Evolutionary conservation across 2,797 vertebrate species (phyloP).

Genomic region (Leptoclinus maculatus): DNA sequence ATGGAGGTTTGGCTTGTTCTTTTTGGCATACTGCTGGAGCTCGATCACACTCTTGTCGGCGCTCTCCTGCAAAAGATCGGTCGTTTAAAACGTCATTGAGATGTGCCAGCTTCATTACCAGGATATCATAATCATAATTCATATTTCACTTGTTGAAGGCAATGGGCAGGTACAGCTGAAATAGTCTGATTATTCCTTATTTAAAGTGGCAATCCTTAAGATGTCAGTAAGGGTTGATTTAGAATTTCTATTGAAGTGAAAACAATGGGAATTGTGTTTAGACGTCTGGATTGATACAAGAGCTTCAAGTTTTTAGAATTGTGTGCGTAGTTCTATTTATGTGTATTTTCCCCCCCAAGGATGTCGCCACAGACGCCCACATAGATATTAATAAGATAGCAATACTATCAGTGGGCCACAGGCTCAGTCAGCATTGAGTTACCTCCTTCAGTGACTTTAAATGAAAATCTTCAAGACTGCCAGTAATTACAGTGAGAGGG

Average conservation of each 20-base stretch:
- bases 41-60: conserved; percentile 98
- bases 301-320: background rate
- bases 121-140: background rate
- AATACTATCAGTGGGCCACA: too few relatives aligned
- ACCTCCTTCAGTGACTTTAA: background rate
- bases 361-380: too few relatives aligned
- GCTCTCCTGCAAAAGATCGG: conserved; percentile 86
- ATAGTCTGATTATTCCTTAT: background rate
- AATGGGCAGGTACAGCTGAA: background rate
- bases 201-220: background rate
- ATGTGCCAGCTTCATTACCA: background rate
- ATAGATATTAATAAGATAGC: background rate
- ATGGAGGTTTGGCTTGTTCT: conserved; percentile 99
- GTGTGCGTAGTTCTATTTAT: background rate
- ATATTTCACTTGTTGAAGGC: background rate
- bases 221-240: background rate
- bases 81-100: background rate
- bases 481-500: background rate
- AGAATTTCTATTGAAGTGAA: background rate
- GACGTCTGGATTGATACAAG: background rate
- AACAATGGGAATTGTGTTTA: background rate
- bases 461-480: background rate
- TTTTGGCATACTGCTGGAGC: conserved; percentile 99
- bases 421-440: background rate
- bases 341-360: background rate